Base-by-base conservation (phyloP, 1,140 invertebrate genomes). In the Polypedilum pembai region DNA sequence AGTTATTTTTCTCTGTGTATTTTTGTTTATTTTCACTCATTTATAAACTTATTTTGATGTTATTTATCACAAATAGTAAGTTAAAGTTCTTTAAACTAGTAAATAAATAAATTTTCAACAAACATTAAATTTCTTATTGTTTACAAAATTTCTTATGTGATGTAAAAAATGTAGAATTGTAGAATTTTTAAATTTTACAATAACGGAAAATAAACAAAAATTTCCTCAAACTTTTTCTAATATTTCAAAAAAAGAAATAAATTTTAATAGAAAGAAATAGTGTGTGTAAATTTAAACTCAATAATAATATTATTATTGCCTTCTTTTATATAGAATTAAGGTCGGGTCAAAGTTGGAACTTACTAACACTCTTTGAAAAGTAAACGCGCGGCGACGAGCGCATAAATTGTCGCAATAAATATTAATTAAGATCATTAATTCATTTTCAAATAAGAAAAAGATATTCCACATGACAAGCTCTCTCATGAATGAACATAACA, bases 401-500 rank as follows among this genome's bases (percentile, higher is more conserved):
- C 65, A 69, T 69, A 21, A 20, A 69, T 69, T 69, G 65, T 69
- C 65, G 65, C 65, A 69, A 69, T 69, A 69, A 69, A 69, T 69
- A 69, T 69, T 69, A 69, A 69, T 69, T 69, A 69, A 69, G 65
- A 69, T 69, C 17, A 69, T 69, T 69, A 69, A 69, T 69, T 20
- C 45, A 56, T 56, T 56, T 56, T n/a, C n/a, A 56, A 56, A 56
- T 56, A n/a, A 56, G 12, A n/a, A 15, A 45, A 15, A n/a, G 10
- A 8, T 33, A 33, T 33, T 33, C 24, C 24, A 33, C 24, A 33
- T 33, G 24, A 33, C 24, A 33, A 33, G 24, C 24, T 33, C 24
- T 4, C 8, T 12, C 10, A 56, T 4, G n/a, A 56, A 56, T n/a
- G n/a, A 15, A 15, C 41, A 56, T 12, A n/a, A n/a, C 45, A 56